Conservation (phyloP, 2,113 vertebrate species). For the Trogon melanurus region DNA sequence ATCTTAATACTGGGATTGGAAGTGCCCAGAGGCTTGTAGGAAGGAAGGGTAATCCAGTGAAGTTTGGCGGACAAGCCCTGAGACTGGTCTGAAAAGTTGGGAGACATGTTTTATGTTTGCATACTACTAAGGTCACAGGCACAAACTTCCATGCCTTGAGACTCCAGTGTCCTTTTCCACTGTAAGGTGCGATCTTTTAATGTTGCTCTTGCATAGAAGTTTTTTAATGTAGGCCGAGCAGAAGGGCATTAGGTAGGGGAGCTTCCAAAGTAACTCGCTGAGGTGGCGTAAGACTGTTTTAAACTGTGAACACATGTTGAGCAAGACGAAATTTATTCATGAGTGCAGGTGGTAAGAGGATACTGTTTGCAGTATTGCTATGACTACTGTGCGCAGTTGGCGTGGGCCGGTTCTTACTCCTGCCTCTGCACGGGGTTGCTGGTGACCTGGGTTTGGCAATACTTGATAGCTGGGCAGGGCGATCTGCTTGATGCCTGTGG, state of each 20-base stretch:
- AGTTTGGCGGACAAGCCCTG: not conserved
- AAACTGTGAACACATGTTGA: fast-evolving
- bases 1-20: not conserved
- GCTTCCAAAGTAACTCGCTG: not conserved
- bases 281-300: not conserved
- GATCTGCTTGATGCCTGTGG: not conserved
- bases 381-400: too few relatives aligned
- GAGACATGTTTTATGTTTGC: not conserved
- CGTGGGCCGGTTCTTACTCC: not conserved
- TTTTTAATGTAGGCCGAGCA: fast-evolving
- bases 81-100: not conserved
- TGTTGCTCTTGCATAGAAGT: not conserved
- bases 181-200: not conserved
- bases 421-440: not conserved
- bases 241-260: not conserved
- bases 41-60: not conserved
- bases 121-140: not conserved
- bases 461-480: not conserved
- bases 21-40: not conserved
- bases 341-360: not conserved
- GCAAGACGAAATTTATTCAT: not conserved
- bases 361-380: too few relatives aligned
- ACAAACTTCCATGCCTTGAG: not conserved
- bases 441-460: not conserved
- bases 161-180: not conserved